phyloP scores from a whole-genome alignment of 2,888 invertebrate species.

The Pachliopta kotzebuea region DNA sequence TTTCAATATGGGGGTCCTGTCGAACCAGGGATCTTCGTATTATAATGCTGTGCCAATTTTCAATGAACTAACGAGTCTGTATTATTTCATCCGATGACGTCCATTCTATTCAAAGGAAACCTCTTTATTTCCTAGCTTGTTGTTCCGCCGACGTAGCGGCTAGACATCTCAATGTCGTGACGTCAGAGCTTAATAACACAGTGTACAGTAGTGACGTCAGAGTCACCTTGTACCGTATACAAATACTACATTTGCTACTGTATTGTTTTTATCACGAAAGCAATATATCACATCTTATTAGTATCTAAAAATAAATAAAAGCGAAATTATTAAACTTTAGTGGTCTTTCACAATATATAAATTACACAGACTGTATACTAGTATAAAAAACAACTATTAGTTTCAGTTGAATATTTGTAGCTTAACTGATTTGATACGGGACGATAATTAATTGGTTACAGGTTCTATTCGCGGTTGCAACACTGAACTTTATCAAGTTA shows the following conservation, averaged over 20 bases:
- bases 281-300: no score
- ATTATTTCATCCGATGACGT: constrained; percentile 6
- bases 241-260: not conserved
- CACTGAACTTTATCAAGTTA: constrained; percentile 13
- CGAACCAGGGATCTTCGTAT: no score
- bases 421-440: not conserved
- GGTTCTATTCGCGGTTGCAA: constrained; percentile 17
- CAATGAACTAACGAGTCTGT: not conserved
- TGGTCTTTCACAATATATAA: not conserved
- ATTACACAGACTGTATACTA: not conserved
- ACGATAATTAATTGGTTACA: constrained; percentile 19
- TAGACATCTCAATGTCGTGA: constrained; percentile 18
- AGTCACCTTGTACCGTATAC: no score
- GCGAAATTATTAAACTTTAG: no score
- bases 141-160: constrained; percentile 13
- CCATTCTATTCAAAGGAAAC: constrained; percentile 4
- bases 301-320: no score
- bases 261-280: not conserved
- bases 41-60: not conserved
- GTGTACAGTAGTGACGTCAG: not conserved
- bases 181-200: not conserved
- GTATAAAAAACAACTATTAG: not conserved
- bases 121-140: constrained; percentile 10
- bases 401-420: not conserved
- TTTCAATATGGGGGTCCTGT: no score